These are phyloP conservation scores for Thecophora atra DNA, from an alignment of 2,888 invertebrate genomes.

Conservation along the genomic window DNA sequence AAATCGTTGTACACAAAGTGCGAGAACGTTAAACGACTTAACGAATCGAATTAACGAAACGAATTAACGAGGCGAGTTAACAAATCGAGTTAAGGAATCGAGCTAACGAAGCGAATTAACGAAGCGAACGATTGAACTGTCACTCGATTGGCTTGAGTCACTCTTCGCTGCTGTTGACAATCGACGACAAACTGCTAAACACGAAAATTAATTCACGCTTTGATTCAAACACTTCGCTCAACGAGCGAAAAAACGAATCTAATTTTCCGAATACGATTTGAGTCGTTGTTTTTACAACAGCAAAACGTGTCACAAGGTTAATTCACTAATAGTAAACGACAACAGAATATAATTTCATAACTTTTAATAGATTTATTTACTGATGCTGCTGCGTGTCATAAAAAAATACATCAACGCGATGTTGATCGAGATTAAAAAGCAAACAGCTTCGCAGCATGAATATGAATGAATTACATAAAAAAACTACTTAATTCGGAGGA, in stretches of 20 bases:
- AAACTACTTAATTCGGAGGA: no score
- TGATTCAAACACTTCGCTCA: neutral
- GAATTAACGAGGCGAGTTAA: neutral
- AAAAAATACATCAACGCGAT: neutral
- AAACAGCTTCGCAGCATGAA: no score
- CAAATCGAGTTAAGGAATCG: conserved; percentile 3
- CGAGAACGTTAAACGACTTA: no score
- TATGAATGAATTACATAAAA: no score
- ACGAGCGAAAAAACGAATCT: neutral
- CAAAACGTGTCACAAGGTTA: conserved; percentile 26
- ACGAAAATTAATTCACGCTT: neutral
- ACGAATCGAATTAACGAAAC: neutral
- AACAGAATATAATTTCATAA: neutral
- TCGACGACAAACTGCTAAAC: conserved; percentile 19
- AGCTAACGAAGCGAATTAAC: neutral
- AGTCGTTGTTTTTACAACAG: conserved; percentile 2
- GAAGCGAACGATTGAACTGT: neutral
- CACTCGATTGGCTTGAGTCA: neutral
- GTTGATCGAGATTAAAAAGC: neutral
- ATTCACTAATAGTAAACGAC: neutral
- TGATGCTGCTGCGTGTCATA: no score
- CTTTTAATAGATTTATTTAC: conserved; percentile 15
- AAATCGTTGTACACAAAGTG: no score
- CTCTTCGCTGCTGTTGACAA: neutral
- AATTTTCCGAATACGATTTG: neutral